Evolutionary conservation across 2,797 vertebrate species (phyloP), one percentile per base, ranked within the genome.

Genomic region (Enteromius mattozi): DNA sequence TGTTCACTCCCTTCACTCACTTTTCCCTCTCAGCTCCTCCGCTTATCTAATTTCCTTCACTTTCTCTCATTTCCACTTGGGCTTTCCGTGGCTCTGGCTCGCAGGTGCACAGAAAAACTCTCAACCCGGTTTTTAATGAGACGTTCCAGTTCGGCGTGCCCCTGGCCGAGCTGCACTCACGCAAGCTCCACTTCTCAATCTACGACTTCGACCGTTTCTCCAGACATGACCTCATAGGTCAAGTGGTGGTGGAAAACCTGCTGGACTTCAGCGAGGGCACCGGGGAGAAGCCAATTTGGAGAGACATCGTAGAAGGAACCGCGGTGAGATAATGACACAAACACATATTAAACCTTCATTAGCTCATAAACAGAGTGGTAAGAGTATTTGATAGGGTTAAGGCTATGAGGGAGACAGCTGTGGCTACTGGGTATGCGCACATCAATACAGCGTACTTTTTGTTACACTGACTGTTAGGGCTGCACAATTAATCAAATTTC

Each of bases 131-230:
- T 84, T 98, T 98, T 92, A 97, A 98, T 0, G 97, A 98, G 95
- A 98, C 97, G 0, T 98, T 98, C 88, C 96, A 96, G 91, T 98
- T 98, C 76, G 94, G 95, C 0, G 97, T 98, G 66, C 96, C 97
- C 40, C 94, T 97, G 89, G 96, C 95, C 0, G 97, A 98, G 93
- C 93, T 98, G 87, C 96, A 97, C 86, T 95, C 95, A 68, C 95
- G 97, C 87, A 97, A 97, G 90, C 94, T 98, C 84, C 97, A 98
- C 92, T 98, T 98, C 93, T 97, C 96, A 1, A 92, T 98, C 83
- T 98, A 98, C 21, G 97, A 98, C 94, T 98, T 98, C 2, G 97
- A 98, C 93, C 97, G 97, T 76, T 98, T 98, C 95, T 96, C 97
- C 65, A 92, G 97, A 81, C 97, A 98, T 21, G 97, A 98, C 93